A percentile compares a stretch with the other conserved stretches of the same genome.
Evolutionary conservation across 2,113 vertebrate genomes (phyloP).

Genomic region (Nothobranchius kuhntae): DNA sequence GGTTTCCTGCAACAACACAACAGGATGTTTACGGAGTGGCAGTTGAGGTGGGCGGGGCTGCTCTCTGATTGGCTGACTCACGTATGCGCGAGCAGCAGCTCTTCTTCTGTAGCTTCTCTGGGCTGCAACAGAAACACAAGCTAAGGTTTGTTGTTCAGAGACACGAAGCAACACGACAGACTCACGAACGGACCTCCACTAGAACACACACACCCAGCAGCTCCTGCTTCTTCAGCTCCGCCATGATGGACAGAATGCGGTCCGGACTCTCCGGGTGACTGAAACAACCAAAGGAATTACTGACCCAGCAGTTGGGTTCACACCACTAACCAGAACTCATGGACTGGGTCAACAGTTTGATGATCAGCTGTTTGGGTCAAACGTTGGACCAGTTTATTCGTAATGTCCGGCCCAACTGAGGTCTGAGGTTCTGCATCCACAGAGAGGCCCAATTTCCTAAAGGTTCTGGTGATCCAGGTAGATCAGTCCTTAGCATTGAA

Average conservation of each 20-base stretch:
- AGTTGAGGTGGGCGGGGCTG: not conserved
- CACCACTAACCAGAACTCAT: too few species aligned
- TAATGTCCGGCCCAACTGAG: too few species aligned
- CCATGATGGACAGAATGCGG: conserved; percentile 62
- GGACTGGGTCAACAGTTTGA: too few species aligned
- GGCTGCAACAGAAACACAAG: conserved; percentile 52
- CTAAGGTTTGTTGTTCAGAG: not conserved
- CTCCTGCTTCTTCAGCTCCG: conserved; percentile 49
- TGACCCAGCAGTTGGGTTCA: too few species aligned
- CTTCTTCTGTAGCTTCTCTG: conserved; percentile 61
- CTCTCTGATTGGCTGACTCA: conserved; percentile 28
- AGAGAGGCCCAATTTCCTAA: too few species aligned
- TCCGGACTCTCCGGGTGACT: conserved; percentile 60
- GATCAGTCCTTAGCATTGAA: too few species aligned
- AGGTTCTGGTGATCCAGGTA: too few species aligned
- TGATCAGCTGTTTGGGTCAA: too few species aligned
- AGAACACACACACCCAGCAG: conserved; percentile 52
- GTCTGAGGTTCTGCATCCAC: too few species aligned
- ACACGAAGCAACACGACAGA: not conserved
- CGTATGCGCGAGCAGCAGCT: conserved; percentile 64
- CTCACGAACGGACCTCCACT: conserved; percentile 44
- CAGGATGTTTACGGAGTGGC: not conserved
- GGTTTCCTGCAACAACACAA: conserved; percentile 38
- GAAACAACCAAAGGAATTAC: not conserved
- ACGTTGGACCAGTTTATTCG: too few species aligned